phyloP scores from a whole-genome alignment of 1,140 invertebrate species.

The Anthonomus grandis region DNA sequence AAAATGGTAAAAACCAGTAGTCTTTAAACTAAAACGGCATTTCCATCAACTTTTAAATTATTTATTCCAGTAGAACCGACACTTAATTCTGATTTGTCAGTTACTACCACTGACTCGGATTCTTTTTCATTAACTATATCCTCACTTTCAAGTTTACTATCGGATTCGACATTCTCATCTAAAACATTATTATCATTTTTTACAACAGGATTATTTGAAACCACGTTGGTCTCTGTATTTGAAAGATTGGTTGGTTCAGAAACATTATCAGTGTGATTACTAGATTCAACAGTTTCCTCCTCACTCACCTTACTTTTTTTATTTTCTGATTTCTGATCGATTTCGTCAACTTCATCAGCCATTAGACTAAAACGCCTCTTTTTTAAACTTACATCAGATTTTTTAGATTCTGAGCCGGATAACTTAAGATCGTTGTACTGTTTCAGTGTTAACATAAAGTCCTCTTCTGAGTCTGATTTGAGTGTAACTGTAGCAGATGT shows the following conservation, averaged over 20 bases:
- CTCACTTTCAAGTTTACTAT: background rate
- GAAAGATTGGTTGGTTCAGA: background rate
- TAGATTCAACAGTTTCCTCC: background rate
- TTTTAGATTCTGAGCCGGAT: background rate
- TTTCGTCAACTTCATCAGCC: background rate
- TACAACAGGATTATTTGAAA: background rate
- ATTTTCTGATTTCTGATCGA: background rate
- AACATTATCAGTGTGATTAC: background rate
- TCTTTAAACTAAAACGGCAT: background rate
- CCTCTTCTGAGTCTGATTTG: background rate
- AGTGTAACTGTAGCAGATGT: background rate
- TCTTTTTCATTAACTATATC: background rate
- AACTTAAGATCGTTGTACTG: no score
- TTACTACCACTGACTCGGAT: background rate
- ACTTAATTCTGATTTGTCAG: background rate
- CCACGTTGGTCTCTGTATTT: background rate
- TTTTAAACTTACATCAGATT: background rate
- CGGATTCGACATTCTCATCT: slow-evolving; percentile 8
- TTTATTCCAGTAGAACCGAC: background rate
- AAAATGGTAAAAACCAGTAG: background rate
- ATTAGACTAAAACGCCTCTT: background rate
- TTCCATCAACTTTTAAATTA: background rate
- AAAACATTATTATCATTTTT: slow-evolving; percentile 6
- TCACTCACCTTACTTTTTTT: slow-evolving; percentile 8
- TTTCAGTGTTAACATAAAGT: background rate